Percentiles rank a stretch among this genome's conserved stretches.
Conservation (phyloP, 2,797 vertebrate species). For the Darevskia mixta region DNA sequence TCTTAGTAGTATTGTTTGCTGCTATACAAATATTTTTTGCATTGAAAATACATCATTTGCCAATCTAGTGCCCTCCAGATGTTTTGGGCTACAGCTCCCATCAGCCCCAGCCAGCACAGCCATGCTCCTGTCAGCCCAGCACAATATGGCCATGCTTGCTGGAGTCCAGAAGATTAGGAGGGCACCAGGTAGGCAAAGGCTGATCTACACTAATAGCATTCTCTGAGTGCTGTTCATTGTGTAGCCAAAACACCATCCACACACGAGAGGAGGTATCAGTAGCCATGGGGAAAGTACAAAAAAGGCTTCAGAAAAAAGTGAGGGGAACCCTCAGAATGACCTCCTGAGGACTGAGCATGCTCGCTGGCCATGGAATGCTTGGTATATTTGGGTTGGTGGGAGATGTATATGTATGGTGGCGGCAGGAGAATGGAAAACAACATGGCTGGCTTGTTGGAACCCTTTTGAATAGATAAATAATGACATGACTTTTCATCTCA, state of each 20-base stretch:
- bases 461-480: neutral
- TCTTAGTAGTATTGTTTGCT: neutral
- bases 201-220: too few species aligned
- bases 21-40: neutral
- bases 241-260: neutral
- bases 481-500: neutral
- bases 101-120: neutral
- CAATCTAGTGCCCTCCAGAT: too few species aligned
- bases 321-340: neutral
- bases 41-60: neutral
- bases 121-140: neutral
- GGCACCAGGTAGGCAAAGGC: too few species aligned
- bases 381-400: neutral
- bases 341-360: neutral
- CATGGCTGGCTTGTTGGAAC: neutral
- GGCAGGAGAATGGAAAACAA: too few species aligned
- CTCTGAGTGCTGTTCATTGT: neutral
- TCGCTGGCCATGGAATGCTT: neutral
- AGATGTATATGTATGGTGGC: too few species aligned
- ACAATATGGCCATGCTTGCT: too few species aligned
- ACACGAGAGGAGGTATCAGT: neutral
- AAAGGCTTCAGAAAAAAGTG: neutral
- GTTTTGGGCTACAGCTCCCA: too few species aligned
- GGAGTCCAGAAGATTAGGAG: too few species aligned
- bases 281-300: neutral